phyloP scores from a whole-genome alignment of 2,888 invertebrate genomes.

The Oxystoma pomonae region DNA sequence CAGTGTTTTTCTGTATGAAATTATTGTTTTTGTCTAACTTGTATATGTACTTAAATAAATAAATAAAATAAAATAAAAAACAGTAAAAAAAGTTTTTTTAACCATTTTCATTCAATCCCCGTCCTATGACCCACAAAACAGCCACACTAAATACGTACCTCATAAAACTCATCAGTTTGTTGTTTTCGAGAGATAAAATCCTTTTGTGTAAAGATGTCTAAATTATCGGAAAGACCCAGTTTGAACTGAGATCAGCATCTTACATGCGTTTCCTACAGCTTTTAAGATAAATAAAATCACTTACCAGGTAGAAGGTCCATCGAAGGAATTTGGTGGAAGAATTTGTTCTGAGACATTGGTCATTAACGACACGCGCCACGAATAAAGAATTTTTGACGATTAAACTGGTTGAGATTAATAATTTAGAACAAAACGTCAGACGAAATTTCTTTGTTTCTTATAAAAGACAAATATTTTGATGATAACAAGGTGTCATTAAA shows the following conservation, averaged over 20 bases:
- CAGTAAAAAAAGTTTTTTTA: too few species aligned
- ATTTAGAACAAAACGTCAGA: not conserved
- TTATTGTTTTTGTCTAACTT: too few species aligned
- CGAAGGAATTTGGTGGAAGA: not conserved
- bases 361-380: not conserved
- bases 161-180: too few species aligned
- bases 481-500: slow-evolving; percentile 8
- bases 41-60: too few species aligned
- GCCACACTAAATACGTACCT: too few species aligned
- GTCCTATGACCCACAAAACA: too few species aligned
- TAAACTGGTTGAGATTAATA: not conserved
- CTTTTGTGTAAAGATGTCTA: too few species aligned
- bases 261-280: slow-evolving; percentile 4
- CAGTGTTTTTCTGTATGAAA: too few species aligned
- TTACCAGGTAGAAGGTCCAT: not conserved
- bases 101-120: too few species aligned
- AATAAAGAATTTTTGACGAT: not conserved
- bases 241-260: slow-evolving; percentile 10
- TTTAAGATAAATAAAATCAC: not conserved
- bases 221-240: too few species aligned
- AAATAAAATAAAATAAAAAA: too few species aligned
- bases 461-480: not conserved
- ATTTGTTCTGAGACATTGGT: not conserved
- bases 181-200: too few species aligned
- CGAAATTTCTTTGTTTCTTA: slow-evolving; percentile 1